Conservation (phyloP, 2,113 vertebrate genomes). For the Ptyas mucosa region DNA sequence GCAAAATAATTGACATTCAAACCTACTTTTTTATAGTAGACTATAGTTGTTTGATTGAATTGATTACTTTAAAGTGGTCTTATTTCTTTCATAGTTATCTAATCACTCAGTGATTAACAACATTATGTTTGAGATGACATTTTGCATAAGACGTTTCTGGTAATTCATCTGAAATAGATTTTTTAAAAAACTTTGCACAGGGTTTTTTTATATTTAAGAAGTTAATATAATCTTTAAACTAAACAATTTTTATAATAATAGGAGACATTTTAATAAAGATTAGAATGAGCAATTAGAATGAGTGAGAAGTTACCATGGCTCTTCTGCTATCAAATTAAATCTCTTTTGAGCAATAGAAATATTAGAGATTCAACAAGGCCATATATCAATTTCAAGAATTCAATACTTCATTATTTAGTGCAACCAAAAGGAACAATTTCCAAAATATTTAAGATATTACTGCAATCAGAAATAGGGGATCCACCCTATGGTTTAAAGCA, state of each 20-base stretch:
- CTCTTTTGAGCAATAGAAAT: not conserved
- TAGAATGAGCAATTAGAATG: not conserved
- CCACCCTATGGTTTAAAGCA: not conserved
- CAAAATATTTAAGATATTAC: not conserved
- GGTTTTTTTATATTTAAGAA: not conserved
- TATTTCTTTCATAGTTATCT: not conserved
- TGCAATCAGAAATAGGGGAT: not conserved
- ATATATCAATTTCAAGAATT: not conserved
- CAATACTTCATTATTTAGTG: not conserved
- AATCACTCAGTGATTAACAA: not conserved
- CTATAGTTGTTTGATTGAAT: not conserved
- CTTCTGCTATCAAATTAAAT: not conserved
- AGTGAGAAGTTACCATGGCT: not conserved
- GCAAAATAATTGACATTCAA: not conserved
- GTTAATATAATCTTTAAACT: not conserved
- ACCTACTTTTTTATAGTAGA: not conserved
- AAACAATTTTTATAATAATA: not conserved
- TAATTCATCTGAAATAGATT: not conserved
- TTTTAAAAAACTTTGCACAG: not conserved
- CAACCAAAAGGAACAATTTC: not conserved
- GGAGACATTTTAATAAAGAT: not conserved
- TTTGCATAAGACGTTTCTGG: not conserved
- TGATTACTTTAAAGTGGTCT: not conserved
- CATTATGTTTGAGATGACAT: not conserved
- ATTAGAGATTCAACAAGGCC: not conserved